Evolutionary conservation across 2,888 invertebrate genomes (phyloP), one percentile per base, ranked within the genome.

Genomic region (Drosophila rubida): DNA sequence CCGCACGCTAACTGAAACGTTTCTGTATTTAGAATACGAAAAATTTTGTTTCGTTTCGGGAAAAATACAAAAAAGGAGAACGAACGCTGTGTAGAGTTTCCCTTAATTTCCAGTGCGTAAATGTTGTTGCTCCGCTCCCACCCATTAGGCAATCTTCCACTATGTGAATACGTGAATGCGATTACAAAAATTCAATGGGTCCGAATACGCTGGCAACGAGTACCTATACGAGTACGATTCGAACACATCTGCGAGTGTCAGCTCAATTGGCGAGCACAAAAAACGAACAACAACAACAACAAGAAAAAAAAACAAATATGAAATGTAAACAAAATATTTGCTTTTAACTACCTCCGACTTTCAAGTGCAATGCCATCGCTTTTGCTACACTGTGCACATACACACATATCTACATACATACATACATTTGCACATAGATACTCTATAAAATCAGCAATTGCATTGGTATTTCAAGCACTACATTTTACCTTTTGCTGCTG

Each of bases 21-120:
- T 87, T 85, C 89, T 89, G 89, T 89, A 85, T 89, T 80, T 89
- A 82, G 82, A 81, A 86, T 75, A 72, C 71, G 83, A 79, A 79
- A 82, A 66, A 60, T 39, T 41, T 23, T 82, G 71, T 76, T 76
- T 69, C 76, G 69, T 59, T 69, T 81, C 66, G 68, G 79, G 73
- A 72, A 81, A 72, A 25, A 41, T 53, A 51, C 51, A 27, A 42
- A 16, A 30, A 30, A 32, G 41, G 63, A 51, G 32, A 32, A 44
- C 13, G 42, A 54, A 42, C 32, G 42, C 62, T 57, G 75, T 86
- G 88, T 87, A 86, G 85, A 86, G 81, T 88, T 88, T 88, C 65
- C 69, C 73, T 64, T 48, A 55, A 59, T 79, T 85, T 85, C 88
- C 85, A 86, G 87, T 86, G 85, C 81, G 85, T 86, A 86, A 86